Evolutionary conservation across 2,797 vertebrate species (phyloP), one percentile per base, ranked within the genome.

Genomic region (Rhinella marina): DNA sequence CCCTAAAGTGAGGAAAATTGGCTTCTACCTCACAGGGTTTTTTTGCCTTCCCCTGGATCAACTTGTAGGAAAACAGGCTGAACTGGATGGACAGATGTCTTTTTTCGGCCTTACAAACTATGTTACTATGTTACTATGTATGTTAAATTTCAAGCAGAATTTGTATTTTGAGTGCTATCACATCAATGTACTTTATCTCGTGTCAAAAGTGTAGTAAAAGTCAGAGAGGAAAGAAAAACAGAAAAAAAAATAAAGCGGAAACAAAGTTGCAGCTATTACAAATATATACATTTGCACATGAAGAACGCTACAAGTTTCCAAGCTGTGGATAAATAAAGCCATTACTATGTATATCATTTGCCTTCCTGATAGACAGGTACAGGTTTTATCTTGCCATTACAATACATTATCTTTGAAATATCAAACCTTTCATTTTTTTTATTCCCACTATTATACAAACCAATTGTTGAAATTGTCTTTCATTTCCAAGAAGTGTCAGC

Each of bases 401-500:
- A 87, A 73, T 75, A 64, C 72, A 82, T 81, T 62, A 81, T 87
- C 86, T 81, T 5, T 62, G 79, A 75, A 82, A 86, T 59, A 70
- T 81, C 29, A 73, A 59, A 68, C 66, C 52, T 73, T 81, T 62
- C 82, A 73, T 73, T 73, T 81, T n/a, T 84, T 48, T 59, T 29
- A 81, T 86, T 13, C 52, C 23, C 25, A 54, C 64, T 27, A 87
- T 87, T 87, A 87, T 82, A 82, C 25, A 87, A 87, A 87, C 78
- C 56, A n/a, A 82, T 82, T 82, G 70, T 81, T 57, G 76, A 82
- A 87, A 87, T 82, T 70, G 77, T 81, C 85, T 86, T 72, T 81
- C 64, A 86, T 80, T 70, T 86, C 76, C 62, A 48, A 68, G 85
- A 87, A 87, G 86, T 87, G 86, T 82, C 86, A 87, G 29, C 79